Base-by-base conservation (phyloP, 2,888 invertebrate species). In the Drosophila subsilvestris region DNA sequence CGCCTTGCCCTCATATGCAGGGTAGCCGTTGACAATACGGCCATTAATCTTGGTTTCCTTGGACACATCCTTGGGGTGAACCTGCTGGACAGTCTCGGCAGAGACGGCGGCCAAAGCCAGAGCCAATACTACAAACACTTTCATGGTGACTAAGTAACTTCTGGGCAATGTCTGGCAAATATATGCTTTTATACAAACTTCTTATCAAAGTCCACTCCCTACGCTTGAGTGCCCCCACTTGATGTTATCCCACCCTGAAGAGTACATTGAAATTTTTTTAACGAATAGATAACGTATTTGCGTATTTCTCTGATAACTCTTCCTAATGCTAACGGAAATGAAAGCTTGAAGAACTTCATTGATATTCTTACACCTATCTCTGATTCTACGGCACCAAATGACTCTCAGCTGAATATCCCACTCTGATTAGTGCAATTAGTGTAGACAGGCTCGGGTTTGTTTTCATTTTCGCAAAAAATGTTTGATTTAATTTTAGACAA, bases 111-210 rank as follows among this genome's bases (percentile, higher is more conserved):
- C 60, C 60, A 61, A 25, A 61, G 58, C 60, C 57, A 61, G 45
- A 53, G 63, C 65, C 42, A 65, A 14, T 53, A 65, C 63, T 20
- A 65, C 53, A 48, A 65, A 63, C 42, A 65, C 65, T 63, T 65
- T 65, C 65, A 65, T 65, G 53, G 53, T 43, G 37, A 51, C 10
- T 44, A 54, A 27, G 14, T 37, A 37, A 37, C 37, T 37, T 3
- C 2, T 37, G 37, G 14, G 4, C 6, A 7, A 22, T n/a, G 3
- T n/a, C 6, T 3, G 14, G 1, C 12, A 6, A 17, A 4, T 12
- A 12, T 9, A 2, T 18, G 2, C n/a, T 53, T 65, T 17, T 65
- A 65, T 65, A 42, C 12, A 10, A 27, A 25, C 9, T 45, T 22
- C 53, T 65, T 65, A 65, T 53, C 63, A n/a, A 4, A 3, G 14